phyloP scores from a whole-genome alignment of 2,113 vertebrate genomes.

The Epinephelus cyanopodus region DNA sequence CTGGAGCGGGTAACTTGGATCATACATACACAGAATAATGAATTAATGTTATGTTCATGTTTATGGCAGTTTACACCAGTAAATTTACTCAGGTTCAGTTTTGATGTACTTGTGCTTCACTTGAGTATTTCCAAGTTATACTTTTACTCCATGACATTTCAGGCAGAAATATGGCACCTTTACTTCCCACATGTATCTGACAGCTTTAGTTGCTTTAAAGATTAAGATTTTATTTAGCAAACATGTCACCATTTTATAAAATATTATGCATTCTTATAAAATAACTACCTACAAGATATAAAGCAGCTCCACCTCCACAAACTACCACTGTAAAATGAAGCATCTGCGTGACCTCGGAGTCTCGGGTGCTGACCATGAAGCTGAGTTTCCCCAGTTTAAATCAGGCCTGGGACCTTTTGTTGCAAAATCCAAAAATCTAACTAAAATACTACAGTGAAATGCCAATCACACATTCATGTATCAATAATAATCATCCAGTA shows the following conservation, averaged over 20 bases:
- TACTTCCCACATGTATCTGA: neutral
- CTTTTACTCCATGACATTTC: neutral
- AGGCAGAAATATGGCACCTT: neutral
- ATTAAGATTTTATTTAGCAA: neutral
- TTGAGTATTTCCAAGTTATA: neutral
- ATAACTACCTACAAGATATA: neutral
- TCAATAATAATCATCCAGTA: neutral
- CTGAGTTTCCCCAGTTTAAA: too few species aligned
- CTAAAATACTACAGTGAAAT: neutral
- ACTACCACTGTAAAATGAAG: neutral
- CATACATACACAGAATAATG: neutral
- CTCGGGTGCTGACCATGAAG: too few species aligned
- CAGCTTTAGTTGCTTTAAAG: neutral
- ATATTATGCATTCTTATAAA: neutral
- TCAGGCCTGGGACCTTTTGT: neutral
- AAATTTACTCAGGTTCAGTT: neutral
- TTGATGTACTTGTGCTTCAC: too few species aligned
- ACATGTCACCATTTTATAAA: neutral
- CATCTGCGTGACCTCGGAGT: neutral
- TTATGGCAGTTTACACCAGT: neutral
- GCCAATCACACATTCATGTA: neutral
- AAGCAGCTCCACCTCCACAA: neutral
- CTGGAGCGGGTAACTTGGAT: constrained; percentile 90
- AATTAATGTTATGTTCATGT: neutral
- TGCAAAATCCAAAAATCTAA: neutral